Conservation (phyloP, 2,888 invertebrate genomes). For the Gastracanthus pulcherrimus region DNA sequence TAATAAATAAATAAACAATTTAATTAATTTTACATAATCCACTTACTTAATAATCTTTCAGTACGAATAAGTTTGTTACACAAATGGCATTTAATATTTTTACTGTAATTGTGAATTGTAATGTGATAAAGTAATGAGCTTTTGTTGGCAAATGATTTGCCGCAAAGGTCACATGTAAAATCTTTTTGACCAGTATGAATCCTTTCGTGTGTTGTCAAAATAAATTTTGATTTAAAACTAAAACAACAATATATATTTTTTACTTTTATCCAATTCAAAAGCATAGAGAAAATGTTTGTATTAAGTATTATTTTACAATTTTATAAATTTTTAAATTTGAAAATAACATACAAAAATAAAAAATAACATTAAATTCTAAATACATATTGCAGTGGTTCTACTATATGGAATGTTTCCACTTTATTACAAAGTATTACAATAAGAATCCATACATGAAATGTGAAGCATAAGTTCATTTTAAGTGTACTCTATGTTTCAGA, state of each 20-base stretch:
- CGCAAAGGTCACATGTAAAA: slow-evolving; percentile 18
- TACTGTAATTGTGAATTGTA: not conserved
- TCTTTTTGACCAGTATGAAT: slow-evolving; percentile 19
- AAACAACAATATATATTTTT: not conserved
- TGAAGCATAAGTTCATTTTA: too few species aligned
- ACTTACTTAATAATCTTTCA: slow-evolving; percentile 20
- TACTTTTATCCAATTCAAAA: too few species aligned
- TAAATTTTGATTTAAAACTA: slow-evolving; percentile 28
- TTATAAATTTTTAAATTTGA: too few species aligned
- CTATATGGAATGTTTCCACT: too few species aligned
- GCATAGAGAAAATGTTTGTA: too few species aligned
- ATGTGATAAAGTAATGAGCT: slow-evolving; percentile 8
- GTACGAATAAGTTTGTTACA: slow-evolving; percentile 4
- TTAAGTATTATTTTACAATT: too few species aligned
- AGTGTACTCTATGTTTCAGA: too few species aligned
- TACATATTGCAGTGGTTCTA: too few species aligned
- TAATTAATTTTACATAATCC: not conserved
- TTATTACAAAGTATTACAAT: too few species aligned
- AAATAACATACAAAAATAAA: too few species aligned
- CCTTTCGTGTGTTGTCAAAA: not conserved
- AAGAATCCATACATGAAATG: too few species aligned
- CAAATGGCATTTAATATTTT: not conserved
- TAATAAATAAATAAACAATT: not conserved
- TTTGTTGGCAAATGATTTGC: slow-evolving; percentile 20
- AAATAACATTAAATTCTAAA: too few species aligned